Evolutionary conservation across 2,113 vertebrate species (phyloP), one percentile per base, ranked within the genome.

Genomic region (Cettia cetti): DNA sequence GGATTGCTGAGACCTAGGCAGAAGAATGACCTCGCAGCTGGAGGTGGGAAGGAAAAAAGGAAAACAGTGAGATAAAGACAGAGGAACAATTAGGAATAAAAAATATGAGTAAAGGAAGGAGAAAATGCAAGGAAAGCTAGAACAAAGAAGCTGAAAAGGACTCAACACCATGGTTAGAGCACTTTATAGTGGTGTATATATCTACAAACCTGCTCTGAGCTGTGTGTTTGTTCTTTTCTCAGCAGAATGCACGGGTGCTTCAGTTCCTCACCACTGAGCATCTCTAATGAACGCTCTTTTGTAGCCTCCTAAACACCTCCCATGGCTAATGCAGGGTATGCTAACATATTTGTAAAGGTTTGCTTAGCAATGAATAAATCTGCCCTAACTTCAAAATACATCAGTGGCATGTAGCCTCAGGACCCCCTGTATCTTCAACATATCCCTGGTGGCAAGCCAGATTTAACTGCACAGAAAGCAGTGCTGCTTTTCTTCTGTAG

Each of bases 311-410:
- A 30, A 92, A 86, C 68, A 76, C 63, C 88, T 92, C 87, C 81
- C 65, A 27, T 75, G 74, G 60, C 59, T 85, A 57, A 61, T 45
- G 70, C 45, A 76, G 68, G 69, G 23, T 26, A 23, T 0, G 0
- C 65, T 40, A 71, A 49, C 6, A 2, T 37, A 33, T 54, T 61
- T 72, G 45, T 72, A 65, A 82, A 87, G 59, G 50, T 65, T 91
- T 91, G 39, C 61, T 90, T 80, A 72, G 78, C 40, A 89, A 40
- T 76, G 57, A 86, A 60, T 33, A 75, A 57, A 72, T 89, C 65
- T 89, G 61, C 74, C 61, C 44, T 91, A 47, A 47, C 91, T 94
- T 91, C 92, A 91, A 94, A 94, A 70, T 27, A 49, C 81, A 76
- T 82, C 91, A 75, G 68, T 56, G 68, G 80, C 56, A 30, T 10